phyloP scores from a whole-genome alignment of 2,113 vertebrate genomes.

The Gasterosteus aculeatus region DNA sequence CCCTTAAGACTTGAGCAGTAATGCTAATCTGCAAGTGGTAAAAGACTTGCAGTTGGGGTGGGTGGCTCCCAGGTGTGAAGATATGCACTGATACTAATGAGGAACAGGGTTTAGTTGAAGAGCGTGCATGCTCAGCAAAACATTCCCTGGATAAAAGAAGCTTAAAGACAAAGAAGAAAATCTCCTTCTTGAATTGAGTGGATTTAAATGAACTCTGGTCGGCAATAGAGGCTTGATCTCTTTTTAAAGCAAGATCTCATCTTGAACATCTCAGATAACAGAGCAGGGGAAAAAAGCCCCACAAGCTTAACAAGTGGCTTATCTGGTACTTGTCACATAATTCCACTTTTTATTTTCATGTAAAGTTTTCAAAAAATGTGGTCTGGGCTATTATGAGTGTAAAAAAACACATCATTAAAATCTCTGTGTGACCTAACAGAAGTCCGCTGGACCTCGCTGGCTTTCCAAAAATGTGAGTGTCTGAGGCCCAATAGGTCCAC shows the following conservation, averaged over 20 bases:
- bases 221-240: slow-evolving; percentile 57
- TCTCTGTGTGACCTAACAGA: neutral
- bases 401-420: slow-evolving; percentile 14
- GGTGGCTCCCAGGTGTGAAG: slow-evolving; percentile 66
- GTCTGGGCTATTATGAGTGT: neutral
- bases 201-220: slow-evolving; percentile 66
- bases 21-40: slow-evolving; percentile 62
- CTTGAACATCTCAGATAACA: slow-evolving; percentile 36
- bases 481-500: neutral
- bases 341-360: neutral
- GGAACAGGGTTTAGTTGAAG: slow-evolving; percentile 63
- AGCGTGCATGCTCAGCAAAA: slow-evolving; percentile 70
- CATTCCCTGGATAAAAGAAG: slow-evolving; percentile 58
- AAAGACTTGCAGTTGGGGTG: slow-evolving; percentile 51
- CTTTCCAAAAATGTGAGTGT: neutral
- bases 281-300: neutral
- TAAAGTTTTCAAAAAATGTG: slow-evolving; percentile 5
- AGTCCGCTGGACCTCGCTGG: neutral
- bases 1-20: slow-evolving; percentile 41
- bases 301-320: slow-evolving; percentile 39
- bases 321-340: slow-evolving; percentile 3
- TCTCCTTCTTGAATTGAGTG: slow-evolving; percentile 62
- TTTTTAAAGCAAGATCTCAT: slow-evolving; percentile 59
- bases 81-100: slow-evolving; percentile 61
- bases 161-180: slow-evolving; percentile 72